Conservation (phyloP, 2,888 invertebrate species). For the Diarsia rubi region DNA sequence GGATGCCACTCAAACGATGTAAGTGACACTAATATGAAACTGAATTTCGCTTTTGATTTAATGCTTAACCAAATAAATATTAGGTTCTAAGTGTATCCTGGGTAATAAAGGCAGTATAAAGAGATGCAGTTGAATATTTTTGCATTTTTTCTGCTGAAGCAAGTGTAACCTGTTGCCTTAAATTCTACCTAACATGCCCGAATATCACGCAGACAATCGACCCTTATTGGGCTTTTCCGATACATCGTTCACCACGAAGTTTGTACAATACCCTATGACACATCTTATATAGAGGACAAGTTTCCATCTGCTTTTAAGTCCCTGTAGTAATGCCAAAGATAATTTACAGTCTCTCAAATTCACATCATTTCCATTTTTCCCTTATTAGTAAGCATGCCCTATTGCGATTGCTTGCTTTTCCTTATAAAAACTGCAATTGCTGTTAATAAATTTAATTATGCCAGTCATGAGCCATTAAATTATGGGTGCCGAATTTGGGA, state of each 20-base stretch:
- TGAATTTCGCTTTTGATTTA: constrained; percentile 56
- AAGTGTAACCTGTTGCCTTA: constrained; percentile 64
- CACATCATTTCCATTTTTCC: neutral
- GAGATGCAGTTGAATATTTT: neutral
- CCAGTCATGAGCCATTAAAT: too few species aligned
- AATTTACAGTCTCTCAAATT: neutral
- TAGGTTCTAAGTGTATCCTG: constrained; percentile 8
- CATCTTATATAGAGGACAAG: neutral
- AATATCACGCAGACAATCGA: constrained; percentile 39
- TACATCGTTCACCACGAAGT: constrained; percentile 23
- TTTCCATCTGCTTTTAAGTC: neutral
- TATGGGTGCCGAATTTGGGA: neutral
- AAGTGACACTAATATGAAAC: constrained; percentile 74
- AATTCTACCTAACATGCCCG: constrained; percentile 40
- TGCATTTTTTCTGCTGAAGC: neutral
- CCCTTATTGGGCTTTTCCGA: constrained; percentile 33
- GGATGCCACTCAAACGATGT: constrained; percentile 88
- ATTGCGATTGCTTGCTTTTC: neutral
- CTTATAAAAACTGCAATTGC: neutral
- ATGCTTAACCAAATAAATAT: constrained; percentile 55
- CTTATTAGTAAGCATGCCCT: neutral
- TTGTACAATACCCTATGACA: neutral
- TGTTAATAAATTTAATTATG: neutral
- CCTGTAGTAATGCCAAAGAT: neutral
- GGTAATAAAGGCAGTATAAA: neutral